These are phyloP conservation scores for Parus major DNA, from an alignment of 2,113 vertebrate genomes.

Conservation along the genomic window DNA sequence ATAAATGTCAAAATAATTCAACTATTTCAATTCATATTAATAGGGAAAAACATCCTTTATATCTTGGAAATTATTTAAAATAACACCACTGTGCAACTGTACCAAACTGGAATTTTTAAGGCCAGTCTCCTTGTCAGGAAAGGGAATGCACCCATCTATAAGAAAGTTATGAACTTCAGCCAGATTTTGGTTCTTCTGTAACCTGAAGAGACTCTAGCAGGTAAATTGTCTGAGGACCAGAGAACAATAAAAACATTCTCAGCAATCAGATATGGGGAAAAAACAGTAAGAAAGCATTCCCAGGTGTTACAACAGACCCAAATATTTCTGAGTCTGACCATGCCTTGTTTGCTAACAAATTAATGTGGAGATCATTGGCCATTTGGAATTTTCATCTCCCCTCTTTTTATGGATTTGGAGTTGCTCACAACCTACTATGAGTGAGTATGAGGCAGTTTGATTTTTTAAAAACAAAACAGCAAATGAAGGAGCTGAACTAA, in stretches of 20 bases:
- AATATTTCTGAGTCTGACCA: neutral
- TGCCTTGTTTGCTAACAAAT: neutral
- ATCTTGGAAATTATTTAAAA: neutral
- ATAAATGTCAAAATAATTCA: neutral
- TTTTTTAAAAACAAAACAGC: neutral
- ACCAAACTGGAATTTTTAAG: neutral
- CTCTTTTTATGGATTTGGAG: neutral
- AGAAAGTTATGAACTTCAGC: neutral
- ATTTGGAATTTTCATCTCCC: neutral
- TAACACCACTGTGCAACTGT: neutral
- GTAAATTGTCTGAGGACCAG: neutral
- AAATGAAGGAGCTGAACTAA: neutral
- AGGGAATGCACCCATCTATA: neutral
- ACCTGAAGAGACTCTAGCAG: neutral
- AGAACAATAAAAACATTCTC: neutral
- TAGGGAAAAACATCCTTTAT: neutral
- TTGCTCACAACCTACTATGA: neutral
- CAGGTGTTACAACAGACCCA: neutral
- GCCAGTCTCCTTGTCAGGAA: neutral
- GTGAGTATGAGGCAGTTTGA: neutral
- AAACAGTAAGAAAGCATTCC: neutral
- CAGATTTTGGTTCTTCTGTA: neutral
- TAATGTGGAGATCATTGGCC: neutral
- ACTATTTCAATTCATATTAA: neutral
- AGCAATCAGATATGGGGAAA: neutral